A percentile compares a stretch with the other conserved stretches of the same genome.
Evolutionary conservation across 2,888 invertebrate species (phyloP).

Genomic region (Spilarctia lutea): DNA sequence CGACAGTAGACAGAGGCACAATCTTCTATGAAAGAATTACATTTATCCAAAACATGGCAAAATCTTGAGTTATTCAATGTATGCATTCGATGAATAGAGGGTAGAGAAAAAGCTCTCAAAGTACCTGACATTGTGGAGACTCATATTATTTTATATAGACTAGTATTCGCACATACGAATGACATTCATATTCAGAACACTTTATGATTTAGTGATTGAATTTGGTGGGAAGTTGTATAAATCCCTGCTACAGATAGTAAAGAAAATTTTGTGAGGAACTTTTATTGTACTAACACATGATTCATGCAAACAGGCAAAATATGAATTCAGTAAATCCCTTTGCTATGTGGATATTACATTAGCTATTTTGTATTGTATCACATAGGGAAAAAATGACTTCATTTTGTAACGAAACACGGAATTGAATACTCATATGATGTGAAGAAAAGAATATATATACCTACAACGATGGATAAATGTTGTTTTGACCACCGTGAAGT

Average conservation of each 20-base stretch:
- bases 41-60: conserved; percentile 80
- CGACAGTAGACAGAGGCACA: conserved; percentile 76
- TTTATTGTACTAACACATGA: conserved; percentile 40
- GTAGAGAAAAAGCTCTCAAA: conserved; percentile 36
- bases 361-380: background rate
- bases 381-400: conserved; percentile 5
- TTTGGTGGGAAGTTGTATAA: conserved; percentile 52
- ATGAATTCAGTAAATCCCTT: conserved; percentile 23
- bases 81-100: conserved; percentile 66
- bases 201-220: conserved; percentile 60
- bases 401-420: conserved; percentile 8
- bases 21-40: conserved; percentile 84
- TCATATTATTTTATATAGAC: conserved; percentile 31
- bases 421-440: conserved; percentile 8
- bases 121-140: conserved; percentile 34
- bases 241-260: conserved; percentile 44
- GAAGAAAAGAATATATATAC: conserved; percentile 12
- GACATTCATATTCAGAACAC: conserved; percentile 44
- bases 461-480: conserved; percentile 8
- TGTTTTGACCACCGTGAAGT: conserved; percentile 10
- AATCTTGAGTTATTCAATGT: conserved; percentile 83
- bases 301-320: conserved; percentile 32
- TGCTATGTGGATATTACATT: conserved; percentile 28
- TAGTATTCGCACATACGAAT: conserved; percentile 24
- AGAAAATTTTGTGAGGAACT: conserved; percentile 46